Percentiles rank a stretch among this genome's conserved stretches.
Conservation (phyloP, 2,888 invertebrate species). For the Tribolium freemani region DNA sequence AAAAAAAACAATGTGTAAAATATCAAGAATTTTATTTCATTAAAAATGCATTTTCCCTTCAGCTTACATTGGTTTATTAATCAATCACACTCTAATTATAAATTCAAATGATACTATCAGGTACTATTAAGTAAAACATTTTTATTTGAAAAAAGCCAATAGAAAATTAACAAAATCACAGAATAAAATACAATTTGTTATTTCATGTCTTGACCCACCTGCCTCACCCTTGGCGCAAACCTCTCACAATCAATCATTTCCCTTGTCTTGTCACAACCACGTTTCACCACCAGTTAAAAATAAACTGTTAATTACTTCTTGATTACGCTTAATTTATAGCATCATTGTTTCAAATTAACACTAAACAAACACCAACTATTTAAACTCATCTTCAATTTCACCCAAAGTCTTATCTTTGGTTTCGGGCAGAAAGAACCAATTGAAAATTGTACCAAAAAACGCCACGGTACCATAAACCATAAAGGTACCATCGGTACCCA, state of each 20-base stretch:
- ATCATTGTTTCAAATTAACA: conserved; percentile 6
- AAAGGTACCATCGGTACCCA: conserved; percentile 76
- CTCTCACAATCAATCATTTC: not conserved
- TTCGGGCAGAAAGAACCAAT: conserved; percentile 69
- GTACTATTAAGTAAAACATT: not conserved
- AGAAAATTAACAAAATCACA: too few species aligned
- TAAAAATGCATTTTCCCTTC: too few species aligned
- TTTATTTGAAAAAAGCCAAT: too few species aligned
- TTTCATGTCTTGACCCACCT: not conserved
- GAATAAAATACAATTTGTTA: too few species aligned
- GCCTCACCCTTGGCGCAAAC: not conserved
- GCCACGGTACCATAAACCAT: conserved; percentile 74
- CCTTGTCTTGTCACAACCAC: not conserved
- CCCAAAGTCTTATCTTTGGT: conserved; percentile 71
- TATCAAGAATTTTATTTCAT: too few species aligned
- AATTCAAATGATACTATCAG: too few species aligned
- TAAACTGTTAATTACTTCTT: conserved; percentile 7
- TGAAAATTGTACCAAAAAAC: conserved; percentile 71
- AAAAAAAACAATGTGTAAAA: too few species aligned
- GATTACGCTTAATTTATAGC: conserved; percentile 28
- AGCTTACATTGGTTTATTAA: too few species aligned
- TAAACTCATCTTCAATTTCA: conserved; percentile 72
- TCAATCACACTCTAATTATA: too few species aligned
- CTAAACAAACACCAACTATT: conserved; percentile 1
- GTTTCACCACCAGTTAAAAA: not conserved